Conservation (phyloP, 2,113 vertebrate genomes). For the Tachysurus fulvidraco region DNA sequence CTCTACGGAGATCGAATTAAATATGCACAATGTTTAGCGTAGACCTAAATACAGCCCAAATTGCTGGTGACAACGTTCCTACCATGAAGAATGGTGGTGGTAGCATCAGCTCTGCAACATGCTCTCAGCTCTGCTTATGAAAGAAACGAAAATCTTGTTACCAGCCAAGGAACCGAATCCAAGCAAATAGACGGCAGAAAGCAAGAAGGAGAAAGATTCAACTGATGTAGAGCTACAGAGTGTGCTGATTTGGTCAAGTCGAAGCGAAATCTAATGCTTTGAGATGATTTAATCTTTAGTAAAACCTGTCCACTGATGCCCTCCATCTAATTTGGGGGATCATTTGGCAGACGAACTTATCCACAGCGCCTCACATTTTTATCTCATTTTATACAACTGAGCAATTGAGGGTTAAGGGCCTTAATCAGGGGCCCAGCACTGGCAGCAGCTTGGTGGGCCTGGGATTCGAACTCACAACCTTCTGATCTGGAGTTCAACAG, state of each 20-base stretch:
- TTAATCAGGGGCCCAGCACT: no score
- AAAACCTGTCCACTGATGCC: neutral
- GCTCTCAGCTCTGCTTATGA: neutral
- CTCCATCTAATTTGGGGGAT: neutral
- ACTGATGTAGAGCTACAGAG: neutral
- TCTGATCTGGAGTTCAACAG: no score
- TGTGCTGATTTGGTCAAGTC: neutral
- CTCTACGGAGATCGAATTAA: neutral
- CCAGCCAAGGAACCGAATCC: neutral
- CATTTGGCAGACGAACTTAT: no score
- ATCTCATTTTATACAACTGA: no score
- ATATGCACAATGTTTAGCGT: neutral
- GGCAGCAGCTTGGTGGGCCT: no score
- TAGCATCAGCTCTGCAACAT: no score
- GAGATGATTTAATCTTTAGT: no score
- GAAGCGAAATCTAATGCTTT: neutral
- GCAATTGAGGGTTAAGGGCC: no score
- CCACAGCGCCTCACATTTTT: no score
- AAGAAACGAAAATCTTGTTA: neutral
- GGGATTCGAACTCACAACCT: no score
- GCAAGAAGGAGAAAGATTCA: neutral
- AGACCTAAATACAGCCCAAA: neutral
- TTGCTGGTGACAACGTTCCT: neutral
- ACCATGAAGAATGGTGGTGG: neutral
- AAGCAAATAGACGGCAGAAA: neutral